Conservation (phyloP, 2,888 invertebrate genomes). For the Furcula furcula region DNA sequence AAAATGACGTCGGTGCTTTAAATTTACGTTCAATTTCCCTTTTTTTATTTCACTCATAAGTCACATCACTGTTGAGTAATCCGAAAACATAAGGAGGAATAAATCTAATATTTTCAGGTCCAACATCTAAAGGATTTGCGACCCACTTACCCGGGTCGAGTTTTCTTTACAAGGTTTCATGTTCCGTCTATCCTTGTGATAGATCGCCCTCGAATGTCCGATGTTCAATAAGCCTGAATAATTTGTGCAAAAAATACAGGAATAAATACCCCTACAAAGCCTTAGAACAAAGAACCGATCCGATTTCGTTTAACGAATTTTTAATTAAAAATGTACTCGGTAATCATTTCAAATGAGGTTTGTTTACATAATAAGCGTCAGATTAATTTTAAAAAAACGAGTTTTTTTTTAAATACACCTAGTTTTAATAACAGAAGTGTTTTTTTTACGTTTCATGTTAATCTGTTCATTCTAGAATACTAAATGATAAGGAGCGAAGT, state of each 20-base stretch:
- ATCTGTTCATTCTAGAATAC: too few species aligned
- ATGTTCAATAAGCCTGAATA: conserved; percentile 68
- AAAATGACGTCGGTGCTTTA: background rate
- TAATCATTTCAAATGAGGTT: conserved; percentile 36
- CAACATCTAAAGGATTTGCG: conserved; percentile 54
- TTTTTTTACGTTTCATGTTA: too few species aligned
- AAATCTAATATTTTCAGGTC: conserved; percentile 61
- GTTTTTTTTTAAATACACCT: too few species aligned
- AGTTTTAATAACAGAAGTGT: too few species aligned
- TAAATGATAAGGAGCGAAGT: too few species aligned
- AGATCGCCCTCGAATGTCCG: conserved; percentile 57
- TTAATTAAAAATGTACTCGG: conserved; percentile 46
- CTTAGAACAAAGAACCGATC: conserved; percentile 46
- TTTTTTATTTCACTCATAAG: conserved; percentile 14
- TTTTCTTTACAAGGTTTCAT: conserved; percentile 47
- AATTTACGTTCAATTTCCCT: background rate
- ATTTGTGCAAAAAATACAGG: conserved; percentile 59
- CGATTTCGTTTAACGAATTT: conserved; percentile 48
- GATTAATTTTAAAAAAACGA: too few species aligned
- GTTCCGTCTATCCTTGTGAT: conserved; percentile 55
- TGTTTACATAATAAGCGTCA: conserved; percentile 25
- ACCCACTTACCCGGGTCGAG: conserved; percentile 56
- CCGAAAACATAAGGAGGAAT: conserved; percentile 50
- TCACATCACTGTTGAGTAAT: conserved; percentile 40
- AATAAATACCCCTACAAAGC: conserved; percentile 46